phyloP scores from a whole-genome alignment of 2,888 invertebrate species.

The Eupithecia subumbrata region DNA sequence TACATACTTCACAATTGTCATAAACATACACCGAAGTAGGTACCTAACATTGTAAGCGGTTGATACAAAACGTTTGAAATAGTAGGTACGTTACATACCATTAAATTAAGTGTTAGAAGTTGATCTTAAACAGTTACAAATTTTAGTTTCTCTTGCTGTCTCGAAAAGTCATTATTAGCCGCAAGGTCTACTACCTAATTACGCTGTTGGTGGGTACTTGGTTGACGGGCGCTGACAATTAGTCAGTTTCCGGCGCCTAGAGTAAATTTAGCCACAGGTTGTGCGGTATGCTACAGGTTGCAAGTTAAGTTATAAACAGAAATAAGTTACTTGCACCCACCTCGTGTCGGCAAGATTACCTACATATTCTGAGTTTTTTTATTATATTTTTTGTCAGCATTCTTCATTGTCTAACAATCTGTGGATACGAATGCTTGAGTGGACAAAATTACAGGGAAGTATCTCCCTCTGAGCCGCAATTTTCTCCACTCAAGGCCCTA shows the following conservation, averaged over 20 bases:
- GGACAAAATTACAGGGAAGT: neutral
- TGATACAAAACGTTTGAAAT: too few species aligned
- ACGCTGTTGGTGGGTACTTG: neutral
- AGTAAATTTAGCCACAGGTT: conserved; percentile 71
- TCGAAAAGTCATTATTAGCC: neutral
- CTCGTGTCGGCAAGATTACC: neutral
- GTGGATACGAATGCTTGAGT: neutral
- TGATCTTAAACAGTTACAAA: neutral
- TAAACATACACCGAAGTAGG: too few species aligned
- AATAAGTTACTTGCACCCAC: neutral
- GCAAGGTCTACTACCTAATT: neutral
- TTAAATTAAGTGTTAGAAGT: too few species aligned
- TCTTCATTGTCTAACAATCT: too few species aligned
- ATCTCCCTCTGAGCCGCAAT: too few species aligned
- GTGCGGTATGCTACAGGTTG: conserved; percentile 19
- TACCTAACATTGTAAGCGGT: too few species aligned
- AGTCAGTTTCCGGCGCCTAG: conserved; percentile 39
- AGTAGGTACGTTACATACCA: too few species aligned
- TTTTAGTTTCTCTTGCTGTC: neutral
- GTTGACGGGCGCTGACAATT: conserved; percentile 28
- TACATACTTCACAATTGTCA: too few species aligned
- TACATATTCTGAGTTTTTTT: neutral
- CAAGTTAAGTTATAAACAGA: conserved; percentile 47
- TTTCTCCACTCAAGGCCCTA: too few species aligned
- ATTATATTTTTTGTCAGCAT: neutral